phyloP scores from a whole-genome alignment of 2,888 invertebrate genomes.

The Caenorhabditis afra region DNA sequence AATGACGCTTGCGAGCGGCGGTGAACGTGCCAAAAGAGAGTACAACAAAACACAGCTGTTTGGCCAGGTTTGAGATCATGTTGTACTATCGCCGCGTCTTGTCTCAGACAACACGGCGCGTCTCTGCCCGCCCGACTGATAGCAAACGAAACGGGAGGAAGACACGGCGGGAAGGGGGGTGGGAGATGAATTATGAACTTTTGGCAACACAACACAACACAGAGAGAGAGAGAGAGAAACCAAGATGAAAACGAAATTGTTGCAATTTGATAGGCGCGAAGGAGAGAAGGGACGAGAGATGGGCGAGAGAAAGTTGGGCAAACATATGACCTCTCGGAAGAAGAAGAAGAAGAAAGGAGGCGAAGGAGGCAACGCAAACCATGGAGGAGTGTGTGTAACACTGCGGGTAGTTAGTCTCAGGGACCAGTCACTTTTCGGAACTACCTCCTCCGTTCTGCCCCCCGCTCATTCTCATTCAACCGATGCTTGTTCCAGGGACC shows the following conservation, averaged over 20 bases:
- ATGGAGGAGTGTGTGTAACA: conserved; percentile 30
- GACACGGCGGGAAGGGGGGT: background rate
- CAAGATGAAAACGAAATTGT: conserved; percentile 55
- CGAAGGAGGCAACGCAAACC: conserved; percentile 47
- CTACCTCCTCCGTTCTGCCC: background rate
- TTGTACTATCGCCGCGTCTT: conserved; percentile 12
- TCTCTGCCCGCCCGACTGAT: conserved; percentile 26
- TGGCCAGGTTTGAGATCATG: conserved; percentile 9
- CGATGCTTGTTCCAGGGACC: background rate
- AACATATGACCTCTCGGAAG: conserved; percentile 61
- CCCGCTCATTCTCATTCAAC: background rate
- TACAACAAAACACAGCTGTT: conserved; percentile 12
- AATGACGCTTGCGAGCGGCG: conserved; percentile 16
- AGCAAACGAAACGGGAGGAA: conserved; percentile 25
- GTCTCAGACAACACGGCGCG: conserved; percentile 47
- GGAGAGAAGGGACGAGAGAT: conserved; percentile 23
- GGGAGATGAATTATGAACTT: conserved; percentile 49
- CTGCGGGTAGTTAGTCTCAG: conserved; percentile 1
- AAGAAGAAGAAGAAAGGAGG: conserved; percentile 29
- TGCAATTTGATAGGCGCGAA: conserved; percentile 60
- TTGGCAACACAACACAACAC: conserved; percentile 12
- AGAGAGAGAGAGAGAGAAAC: conserved; percentile 18
- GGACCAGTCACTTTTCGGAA: conserved; percentile 31
- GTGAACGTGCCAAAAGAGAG: background rate
- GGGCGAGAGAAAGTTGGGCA: conserved; percentile 58